Percentiles rank a stretch among this genome's conserved stretches.
Conservation (phyloP, 2,888 invertebrate species). For the Parasteatoda lunata region DNA sequence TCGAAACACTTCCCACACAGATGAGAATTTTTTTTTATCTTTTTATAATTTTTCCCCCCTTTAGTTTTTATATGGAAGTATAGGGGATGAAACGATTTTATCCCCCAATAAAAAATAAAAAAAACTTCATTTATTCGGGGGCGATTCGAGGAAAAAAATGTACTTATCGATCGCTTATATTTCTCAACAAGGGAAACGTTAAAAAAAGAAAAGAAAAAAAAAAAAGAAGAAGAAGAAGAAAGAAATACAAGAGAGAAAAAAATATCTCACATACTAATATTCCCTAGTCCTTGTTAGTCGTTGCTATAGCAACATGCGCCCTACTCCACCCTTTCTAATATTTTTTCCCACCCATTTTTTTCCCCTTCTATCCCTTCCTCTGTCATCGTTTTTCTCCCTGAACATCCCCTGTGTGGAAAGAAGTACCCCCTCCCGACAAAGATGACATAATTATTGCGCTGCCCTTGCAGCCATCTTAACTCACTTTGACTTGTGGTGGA, state of each 20-base stretch:
- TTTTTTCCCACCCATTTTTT: slow-evolving; percentile 44
- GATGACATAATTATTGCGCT: slow-evolving; percentile 64
- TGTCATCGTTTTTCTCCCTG: background rate
- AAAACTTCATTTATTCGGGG: slow-evolving; percentile 21
- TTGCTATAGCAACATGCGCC: slow-evolving; percentile 37
- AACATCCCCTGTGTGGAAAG: background rate
- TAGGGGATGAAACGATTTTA: background rate
- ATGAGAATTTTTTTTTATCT: background rate
- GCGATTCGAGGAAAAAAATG: slow-evolving; percentile 7
- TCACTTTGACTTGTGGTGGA: slow-evolving; percentile 54
- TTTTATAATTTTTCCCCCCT: background rate
- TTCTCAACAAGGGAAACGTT: slow-evolving; percentile 30
- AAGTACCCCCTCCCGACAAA: slow-evolving; percentile 19
- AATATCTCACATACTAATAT: slow-evolving; percentile 44
- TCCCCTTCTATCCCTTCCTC: background rate
- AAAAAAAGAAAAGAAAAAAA: slow-evolving; percentile 30
- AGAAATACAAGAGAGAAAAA: slow-evolving; percentile 41
- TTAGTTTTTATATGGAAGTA: background rate
- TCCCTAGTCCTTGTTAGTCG: slow-evolving; percentile 54
- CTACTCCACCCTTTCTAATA: slow-evolving; percentile 44
- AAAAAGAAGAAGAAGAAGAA: slow-evolving; percentile 41
- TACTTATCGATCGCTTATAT: slow-evolving; percentile 46
- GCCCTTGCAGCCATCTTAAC: slow-evolving; percentile 48
- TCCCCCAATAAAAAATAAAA: slow-evolving; percentile 18
- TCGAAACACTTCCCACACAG: background rate